phyloP scores from a whole-genome alignment of 2,797 vertebrate genomes.

The Scolopax rusticola region DNA sequence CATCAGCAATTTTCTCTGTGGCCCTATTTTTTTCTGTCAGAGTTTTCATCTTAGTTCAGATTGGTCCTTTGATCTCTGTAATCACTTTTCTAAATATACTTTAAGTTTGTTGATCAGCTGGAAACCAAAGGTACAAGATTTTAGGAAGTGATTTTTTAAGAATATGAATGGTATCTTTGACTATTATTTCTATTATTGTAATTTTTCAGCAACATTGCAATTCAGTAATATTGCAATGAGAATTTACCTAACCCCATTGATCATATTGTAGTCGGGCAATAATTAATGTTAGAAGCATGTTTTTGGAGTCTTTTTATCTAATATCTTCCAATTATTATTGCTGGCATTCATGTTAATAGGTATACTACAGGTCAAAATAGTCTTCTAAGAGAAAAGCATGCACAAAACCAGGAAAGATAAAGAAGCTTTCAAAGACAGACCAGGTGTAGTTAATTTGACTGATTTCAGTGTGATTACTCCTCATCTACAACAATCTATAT shows the following conservation, averaged over 20 bases:
- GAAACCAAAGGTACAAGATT: background rate
- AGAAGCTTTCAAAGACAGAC: background rate
- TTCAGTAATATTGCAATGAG: background rate
- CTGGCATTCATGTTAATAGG: background rate
- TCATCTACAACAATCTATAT: background rate
- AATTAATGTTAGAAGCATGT: background rate
- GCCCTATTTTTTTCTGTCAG: background rate
- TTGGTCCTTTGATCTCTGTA: background rate
- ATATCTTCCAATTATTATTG: background rate
- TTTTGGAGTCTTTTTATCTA: background rate
- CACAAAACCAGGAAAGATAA: background rate
- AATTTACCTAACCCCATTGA: background rate
- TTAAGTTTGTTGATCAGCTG: conserved; percentile 3
- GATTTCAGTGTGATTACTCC: background rate
- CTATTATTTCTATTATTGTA: background rate
- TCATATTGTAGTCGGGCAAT: background rate
- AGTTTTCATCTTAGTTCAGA: background rate
- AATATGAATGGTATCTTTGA: background rate
- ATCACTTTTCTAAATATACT: background rate
- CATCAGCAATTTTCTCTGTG: background rate
- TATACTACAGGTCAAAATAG: background rate
- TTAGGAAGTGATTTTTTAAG: background rate
- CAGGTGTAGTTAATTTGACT: background rate
- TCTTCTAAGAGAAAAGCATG: background rate
- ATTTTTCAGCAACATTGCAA: background rate